Conservation (phyloP, 2,113 vertebrate species). For the Atlantisia rogersi region DNA sequence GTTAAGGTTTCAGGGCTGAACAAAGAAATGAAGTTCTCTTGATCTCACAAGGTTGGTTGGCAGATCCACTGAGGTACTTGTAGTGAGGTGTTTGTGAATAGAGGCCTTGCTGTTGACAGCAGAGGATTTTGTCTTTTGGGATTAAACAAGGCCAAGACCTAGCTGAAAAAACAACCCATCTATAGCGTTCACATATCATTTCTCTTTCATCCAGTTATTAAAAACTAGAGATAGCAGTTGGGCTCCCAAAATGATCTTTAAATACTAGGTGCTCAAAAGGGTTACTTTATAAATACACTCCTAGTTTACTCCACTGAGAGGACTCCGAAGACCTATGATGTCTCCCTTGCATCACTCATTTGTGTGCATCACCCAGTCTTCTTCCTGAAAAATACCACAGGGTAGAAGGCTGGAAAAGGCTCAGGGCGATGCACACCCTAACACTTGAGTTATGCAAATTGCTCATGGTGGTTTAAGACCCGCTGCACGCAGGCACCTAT, state of each 20-base stretch:
- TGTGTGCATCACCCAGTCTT: background rate
- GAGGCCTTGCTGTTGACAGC: background rate
- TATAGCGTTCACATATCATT: accelerated
- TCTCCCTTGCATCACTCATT: background rate
- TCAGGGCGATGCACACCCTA: background rate
- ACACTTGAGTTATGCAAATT: background rate
- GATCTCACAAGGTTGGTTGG: background rate
- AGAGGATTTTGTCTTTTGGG: background rate
- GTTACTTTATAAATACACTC: background rate
- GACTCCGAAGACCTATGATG: background rate
- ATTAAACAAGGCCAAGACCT: background rate
- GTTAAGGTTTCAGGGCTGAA: background rate
- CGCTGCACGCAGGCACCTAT: background rate
- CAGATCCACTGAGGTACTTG: background rate
- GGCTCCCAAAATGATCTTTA: background rate
- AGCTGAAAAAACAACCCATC: background rate
- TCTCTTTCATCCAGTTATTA: background rate
- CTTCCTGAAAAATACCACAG: background rate
- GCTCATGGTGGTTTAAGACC: background rate
- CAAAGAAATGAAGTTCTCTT: background rate
- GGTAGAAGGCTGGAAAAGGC: background rate
- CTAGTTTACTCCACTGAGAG: background rate
- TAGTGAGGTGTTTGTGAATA: background rate
- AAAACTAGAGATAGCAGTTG: background rate
- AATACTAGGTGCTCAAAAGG: background rate